Conservation (phyloP, 2,797 vertebrate species). For the Sorex maritimensis region DNA sequence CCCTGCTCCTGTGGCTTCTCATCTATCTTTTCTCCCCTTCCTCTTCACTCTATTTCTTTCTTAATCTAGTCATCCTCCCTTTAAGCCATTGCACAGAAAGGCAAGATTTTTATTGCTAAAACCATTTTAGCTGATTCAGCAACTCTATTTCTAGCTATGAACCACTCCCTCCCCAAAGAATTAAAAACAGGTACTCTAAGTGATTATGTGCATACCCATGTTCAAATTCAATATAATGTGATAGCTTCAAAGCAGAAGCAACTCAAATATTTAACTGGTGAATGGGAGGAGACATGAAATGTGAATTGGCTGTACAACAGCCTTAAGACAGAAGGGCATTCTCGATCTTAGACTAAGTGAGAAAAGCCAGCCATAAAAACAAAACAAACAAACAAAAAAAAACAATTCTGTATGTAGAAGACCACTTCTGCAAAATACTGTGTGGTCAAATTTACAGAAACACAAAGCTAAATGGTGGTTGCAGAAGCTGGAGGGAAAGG, state of each 20-base stretch:
- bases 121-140: neutral
- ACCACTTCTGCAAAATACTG: neutral
- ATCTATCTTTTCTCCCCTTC: no score
- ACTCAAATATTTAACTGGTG: neutral
- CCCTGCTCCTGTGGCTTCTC: no score
- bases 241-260: neutral
- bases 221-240: neutral
- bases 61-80: no score
- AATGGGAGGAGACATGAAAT: neutral
- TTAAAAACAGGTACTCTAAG: neutral
- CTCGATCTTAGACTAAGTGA: neutral
- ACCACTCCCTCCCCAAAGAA: neutral
- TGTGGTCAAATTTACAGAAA: neutral
- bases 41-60: no score
- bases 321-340: neutral
- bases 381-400: neutral
- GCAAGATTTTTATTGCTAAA: no score
- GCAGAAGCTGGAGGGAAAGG: accelerated
- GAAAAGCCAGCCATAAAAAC: neutral
- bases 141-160: constrained; percentile 3
- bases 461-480: neutral
- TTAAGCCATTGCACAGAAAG: no score
- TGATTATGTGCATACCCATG: neutral
- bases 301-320: no score
- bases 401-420: neutral